A percentile compares a stretch with the other conserved stretches of the same genome.
These are phyloP conservation scores for Megathymus violae DNA, from an alignment of 1,140 invertebrate species.

Conservation along the genomic window DNA sequence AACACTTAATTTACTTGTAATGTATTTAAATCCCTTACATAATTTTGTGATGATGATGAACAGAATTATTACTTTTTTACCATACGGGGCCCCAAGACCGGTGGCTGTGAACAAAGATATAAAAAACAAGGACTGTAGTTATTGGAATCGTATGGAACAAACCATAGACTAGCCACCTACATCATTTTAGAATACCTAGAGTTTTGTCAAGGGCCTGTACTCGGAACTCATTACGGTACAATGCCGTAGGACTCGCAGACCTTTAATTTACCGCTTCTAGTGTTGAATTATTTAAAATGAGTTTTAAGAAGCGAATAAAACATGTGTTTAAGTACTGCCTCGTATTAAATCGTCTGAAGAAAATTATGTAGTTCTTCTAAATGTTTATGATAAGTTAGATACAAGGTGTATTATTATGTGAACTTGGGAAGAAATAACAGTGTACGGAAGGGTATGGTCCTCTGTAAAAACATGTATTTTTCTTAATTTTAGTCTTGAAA, in stretches of 20 bases:
- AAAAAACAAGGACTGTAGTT: background rate
- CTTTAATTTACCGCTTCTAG: conserved; percentile 18
- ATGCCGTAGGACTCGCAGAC: conserved; percentile 23
- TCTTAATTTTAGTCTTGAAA: too few relatives aligned
- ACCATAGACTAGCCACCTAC: conserved; percentile 24
- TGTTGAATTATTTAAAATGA: conserved; percentile 29
- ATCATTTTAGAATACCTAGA: conserved; percentile 33
- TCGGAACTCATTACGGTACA: conserved; percentile 30
- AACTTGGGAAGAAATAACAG: too few relatives aligned
- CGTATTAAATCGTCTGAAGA: conserved; percentile 6
- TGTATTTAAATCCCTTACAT: too few relatives aligned
- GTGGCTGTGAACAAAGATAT: too few relatives aligned
- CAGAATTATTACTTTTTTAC: too few relatives aligned
- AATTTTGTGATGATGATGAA: too few relatives aligned
- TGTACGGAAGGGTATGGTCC: too few relatives aligned
- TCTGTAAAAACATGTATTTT: too few relatives aligned
- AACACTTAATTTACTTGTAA: too few relatives aligned
- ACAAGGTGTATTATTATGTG: background rate
- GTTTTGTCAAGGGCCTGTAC: conserved; percentile 34
- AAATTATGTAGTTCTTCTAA: conserved; percentile 22
- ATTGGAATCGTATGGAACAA: conserved; percentile 3
- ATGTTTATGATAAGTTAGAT: conserved; percentile 1
- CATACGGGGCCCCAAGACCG: too few relatives aligned
- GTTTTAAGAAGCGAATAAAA: conserved; percentile 14
- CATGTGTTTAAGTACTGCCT: conserved; percentile 8